Percentiles rank a stretch among this genome's conserved stretches.
phyloP scores from a whole-genome alignment of 2,113 vertebrate species.

The Vimba vimba region DNA sequence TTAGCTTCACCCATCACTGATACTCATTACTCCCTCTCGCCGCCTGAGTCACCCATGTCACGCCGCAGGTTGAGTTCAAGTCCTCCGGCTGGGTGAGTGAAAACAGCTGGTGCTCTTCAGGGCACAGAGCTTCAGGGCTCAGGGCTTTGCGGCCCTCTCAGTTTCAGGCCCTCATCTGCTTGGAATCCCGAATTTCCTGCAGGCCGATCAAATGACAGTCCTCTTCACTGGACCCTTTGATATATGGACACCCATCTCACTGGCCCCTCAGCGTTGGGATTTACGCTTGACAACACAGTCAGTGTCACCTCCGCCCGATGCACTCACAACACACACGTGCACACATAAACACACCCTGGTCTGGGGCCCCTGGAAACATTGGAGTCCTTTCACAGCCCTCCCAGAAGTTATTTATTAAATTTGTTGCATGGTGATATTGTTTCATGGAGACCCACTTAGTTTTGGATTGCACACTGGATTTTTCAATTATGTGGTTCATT shows the following conservation, averaged over 20 bases:
- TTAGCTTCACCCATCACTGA: constrained; percentile 62
- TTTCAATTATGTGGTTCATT: constrained; percentile 85
- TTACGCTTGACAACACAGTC: constrained; percentile 83
- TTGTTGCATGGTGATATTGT: constrained; percentile 78
- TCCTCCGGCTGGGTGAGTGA: constrained; percentile 81
- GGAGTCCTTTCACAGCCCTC: constrained; percentile 74
- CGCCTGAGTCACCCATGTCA: constrained; percentile 70
- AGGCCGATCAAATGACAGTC: constrained; percentile 82
- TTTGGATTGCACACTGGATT: constrained; percentile 81
- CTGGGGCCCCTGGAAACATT: constrained; percentile 75
- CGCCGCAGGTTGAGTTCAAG: constrained; percentile 82
- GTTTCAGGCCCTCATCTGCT: constrained; percentile 86
- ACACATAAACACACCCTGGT: constrained; percentile 59
- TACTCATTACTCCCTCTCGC: constrained; percentile 45
- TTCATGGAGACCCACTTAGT: constrained; percentile 76
- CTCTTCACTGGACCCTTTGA: constrained; percentile 81
- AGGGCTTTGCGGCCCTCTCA: constrained; percentile 73
- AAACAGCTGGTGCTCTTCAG: constrained; percentile 78
- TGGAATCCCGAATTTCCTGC: constrained; percentile 85
- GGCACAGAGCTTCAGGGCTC: constrained; percentile 43
- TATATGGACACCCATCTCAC: constrained; percentile 83
- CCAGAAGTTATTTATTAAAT: constrained; percentile 83
- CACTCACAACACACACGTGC: constrained; percentile 49
- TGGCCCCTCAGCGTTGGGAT: constrained; percentile 72
- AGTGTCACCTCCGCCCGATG: constrained; percentile 79